Percentiles rank a stretch among this genome's conserved stretches.
Evolutionary conservation across 2,888 invertebrate species (phyloP).

Genomic region (Tetragonisca angustula): DNA sequence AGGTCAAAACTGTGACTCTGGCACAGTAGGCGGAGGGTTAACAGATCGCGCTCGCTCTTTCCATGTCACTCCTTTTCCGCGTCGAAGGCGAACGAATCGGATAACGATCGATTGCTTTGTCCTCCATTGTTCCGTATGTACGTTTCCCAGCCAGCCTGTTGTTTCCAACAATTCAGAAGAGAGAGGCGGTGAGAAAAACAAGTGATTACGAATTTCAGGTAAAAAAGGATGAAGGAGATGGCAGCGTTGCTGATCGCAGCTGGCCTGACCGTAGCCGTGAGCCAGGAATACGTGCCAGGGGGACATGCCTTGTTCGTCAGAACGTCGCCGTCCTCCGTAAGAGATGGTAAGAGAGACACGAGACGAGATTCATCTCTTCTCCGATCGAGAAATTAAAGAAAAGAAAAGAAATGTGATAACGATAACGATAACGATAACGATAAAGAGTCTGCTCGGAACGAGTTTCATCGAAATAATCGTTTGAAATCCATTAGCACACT

Average conservation of each 20-base stretch:
- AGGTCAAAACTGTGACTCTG: no score
- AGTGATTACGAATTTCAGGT: constrained; percentile 39
- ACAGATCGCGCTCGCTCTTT: not conserved
- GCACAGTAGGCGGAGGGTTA: no score
- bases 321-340: constrained; percentile 48
- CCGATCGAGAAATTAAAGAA: not conserved
- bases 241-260: constrained; percentile 57
- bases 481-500: constrained; percentile 73
- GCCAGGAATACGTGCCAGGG: constrained; percentile 59
- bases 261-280: constrained; percentile 40
- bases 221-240: constrained; percentile 52
- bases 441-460: constrained; percentile 28
- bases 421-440: not conserved
- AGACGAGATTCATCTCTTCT: constrained; percentile 7
- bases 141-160: no score
- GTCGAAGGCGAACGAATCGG: not conserved
- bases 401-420: not conserved
- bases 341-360: constrained; percentile 59
- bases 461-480: constrained; percentile 58
- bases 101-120: not conserved
- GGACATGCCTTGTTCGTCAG: constrained; percentile 67
- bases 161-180: no score
- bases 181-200: not conserved
- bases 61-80: not conserved
- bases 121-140: constrained; percentile 29